Evolutionary conservation across 1,140 invertebrate genomes (phyloP), one percentile per base, ranked within the genome.

Genomic region (Aphelinus certus): DNA sequence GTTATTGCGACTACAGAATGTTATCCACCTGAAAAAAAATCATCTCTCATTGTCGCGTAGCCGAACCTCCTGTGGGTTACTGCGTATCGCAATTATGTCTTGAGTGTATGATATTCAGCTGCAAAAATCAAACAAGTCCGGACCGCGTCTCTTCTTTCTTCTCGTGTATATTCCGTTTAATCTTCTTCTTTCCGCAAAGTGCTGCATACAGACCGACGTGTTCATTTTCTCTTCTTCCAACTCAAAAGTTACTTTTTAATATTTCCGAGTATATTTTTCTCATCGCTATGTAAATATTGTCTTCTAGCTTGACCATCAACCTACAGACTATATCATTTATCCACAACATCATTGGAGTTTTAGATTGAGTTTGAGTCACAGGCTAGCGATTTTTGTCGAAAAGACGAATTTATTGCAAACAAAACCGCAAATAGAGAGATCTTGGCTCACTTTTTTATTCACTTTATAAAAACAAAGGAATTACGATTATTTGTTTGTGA

Each of bases 91-190:
- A 57, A 66, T 73, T 72, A 73, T 9, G 7, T 53, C 46, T 42
- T 62, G 56, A 10, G 60, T 67, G 67, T 67, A 49, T 42, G 57
- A 73, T 67, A 47, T 3, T 55, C 57, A n/a, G 46, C 43, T 53
- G 5, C n/a, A 43, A 45, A 42, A 49, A 42, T 67, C 7, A 45
- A 43, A 48, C 48, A 60, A 73, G 66, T 67, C 10, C 45, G 4
- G 26, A 7, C 56, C 43, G 57, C 10, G 53, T 49, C 1, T 58
- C n/a, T 51, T 26, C 57, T 67, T 64, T 75, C 66, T 75, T 63
- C 60, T 64, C 61, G 70, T 69, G 69, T 64, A 64, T 70, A 75
- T 69, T 75, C 53, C 49, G 53, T 75, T 75, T 70, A 75, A 70
- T 64, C 66, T 69, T 49, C 61, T 64, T 42, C 57, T 47, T 69